phyloP scores from a whole-genome alignment of 2,797 vertebrate species.

The Hydrophis major region DNA sequence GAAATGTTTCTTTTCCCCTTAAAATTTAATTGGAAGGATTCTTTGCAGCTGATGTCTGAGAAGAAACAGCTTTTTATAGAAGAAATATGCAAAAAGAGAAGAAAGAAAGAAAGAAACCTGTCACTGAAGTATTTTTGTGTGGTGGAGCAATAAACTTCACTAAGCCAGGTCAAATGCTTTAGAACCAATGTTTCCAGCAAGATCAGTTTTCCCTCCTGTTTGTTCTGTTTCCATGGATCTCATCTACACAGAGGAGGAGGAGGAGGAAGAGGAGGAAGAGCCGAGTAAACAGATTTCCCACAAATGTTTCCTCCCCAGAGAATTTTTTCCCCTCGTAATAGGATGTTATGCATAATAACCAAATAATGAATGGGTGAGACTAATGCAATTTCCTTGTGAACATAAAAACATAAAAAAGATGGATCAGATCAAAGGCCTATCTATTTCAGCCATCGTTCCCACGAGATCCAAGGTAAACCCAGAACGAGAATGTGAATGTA shows the following conservation, averaged over 20 bases:
- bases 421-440: background rate
- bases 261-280: background rate
- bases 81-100: background rate
- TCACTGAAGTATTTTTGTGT: conserved; percentile 30
- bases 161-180: conserved; percentile 13
- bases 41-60: background rate
- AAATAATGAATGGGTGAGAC: background rate
- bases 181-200: background rate
- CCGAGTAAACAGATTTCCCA: conserved; percentile 6
- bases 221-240: conserved; percentile 8
- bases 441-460: background rate
- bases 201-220: conserved; percentile 14
- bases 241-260: background rate
- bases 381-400: background rate
- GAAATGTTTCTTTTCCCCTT: background rate
- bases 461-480: background rate
- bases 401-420: background rate
- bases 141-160: conserved; percentile 20
- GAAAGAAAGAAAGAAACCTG: background rate
- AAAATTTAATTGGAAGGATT: conserved; percentile 29
- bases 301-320: background rate
- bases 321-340: conserved; percentile 20
- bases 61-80: background rate
- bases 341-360: conserved; percentile 13
- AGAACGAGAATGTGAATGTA: background rate